Evolutionary conservation across 2,113 vertebrate species (phyloP), one percentile per base, ranked within the genome.

Genomic region (Isurus oxyrinchus): DNA sequence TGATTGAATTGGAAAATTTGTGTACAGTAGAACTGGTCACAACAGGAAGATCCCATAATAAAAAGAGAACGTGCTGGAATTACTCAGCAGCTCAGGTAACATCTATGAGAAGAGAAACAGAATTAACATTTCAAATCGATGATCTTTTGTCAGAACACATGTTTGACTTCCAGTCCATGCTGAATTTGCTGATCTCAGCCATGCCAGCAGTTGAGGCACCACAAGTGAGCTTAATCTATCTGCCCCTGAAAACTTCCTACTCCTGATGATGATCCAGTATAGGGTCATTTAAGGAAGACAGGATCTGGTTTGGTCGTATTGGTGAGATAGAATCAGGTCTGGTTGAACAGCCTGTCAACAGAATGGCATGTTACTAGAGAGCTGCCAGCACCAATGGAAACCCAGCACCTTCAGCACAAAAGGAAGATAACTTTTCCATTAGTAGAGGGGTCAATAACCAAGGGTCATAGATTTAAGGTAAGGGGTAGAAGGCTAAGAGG

Each of bases 241-340:
- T 93, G 31, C 10, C 55, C 19, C 3, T 5, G 8, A 61, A 61
- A 93, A 61, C 14, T 6, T 93, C 88, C 57, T 31, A 57, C 16
- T 61, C 90, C 59, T 94, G 90, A 94, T 66, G n/a, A 94, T 94
- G 63, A 40, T 93, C 88, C 57, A 61, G 11, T 59, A 61, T 93
- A 5, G n/a, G 59, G n/a, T 40, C 59, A n/a, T 93, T 61, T 61
- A 61, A 61, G 31, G 88, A 35, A 94, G 59, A 40, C 1, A 21
- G n/a, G 19, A 94, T 94, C 59, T 40, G 90, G 16, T 94, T 7
- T 14, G 53, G 53, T 31, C 57, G 2, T 63, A 19, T 8, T 94
- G 90, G 16, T 63, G 59, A 63, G 35, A 23, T 44, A 63, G 59
- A 16, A 63, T 94, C 59, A 93, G 59, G 11, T 61, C 40, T 93